Percentiles rank a stretch among this genome's conserved stretches.
Conservation (phyloP, 2,113 vertebrate genomes). For the Alces alces region DNA sequence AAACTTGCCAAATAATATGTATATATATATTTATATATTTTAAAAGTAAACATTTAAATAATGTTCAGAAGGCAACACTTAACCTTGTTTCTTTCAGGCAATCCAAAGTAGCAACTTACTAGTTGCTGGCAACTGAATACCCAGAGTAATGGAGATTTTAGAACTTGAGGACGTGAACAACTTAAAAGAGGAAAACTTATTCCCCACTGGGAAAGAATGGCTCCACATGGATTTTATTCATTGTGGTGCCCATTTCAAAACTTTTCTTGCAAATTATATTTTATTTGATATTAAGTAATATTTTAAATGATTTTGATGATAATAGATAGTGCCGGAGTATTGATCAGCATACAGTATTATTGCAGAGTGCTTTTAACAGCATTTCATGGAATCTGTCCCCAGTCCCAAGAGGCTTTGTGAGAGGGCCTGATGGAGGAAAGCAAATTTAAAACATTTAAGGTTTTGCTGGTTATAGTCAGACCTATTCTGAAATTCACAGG, state of each 20-base stretch:
- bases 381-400: not conserved
- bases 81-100: conserved; percentile 73
- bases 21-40: conserved; percentile 77
- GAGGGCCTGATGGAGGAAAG: conserved; percentile 9
- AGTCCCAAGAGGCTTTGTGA: not conserved
- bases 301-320: conserved; percentile 42
- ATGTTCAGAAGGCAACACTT: conserved; percentile 65
- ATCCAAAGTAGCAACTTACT: conserved; percentile 66
- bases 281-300: conserved; percentile 47
- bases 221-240: conserved; percentile 45
- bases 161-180: conserved; percentile 6
- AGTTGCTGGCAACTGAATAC: conserved; percentile 59
- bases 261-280: conserved; percentile 53
- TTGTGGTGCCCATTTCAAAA: conserved; percentile 53
- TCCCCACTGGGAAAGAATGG: conserved; percentile 39
- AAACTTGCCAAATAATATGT: conserved; percentile 75
- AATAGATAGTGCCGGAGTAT: not conserved
- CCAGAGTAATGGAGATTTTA: conserved; percentile 41
- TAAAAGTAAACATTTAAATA: conserved; percentile 69
- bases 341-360: not conserved
- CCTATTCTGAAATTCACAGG: conserved; percentile 59
- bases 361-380: not conserved
- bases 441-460: not conserved
- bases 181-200: not conserved
- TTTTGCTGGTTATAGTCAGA: conserved; percentile 40